Percentiles rank a stretch among this genome's conserved stretches.
These are phyloP conservation scores for Seriola rivoliana DNA, from an alignment of 2,113 vertebrate genomes.

Conservation along the genomic window DNA sequence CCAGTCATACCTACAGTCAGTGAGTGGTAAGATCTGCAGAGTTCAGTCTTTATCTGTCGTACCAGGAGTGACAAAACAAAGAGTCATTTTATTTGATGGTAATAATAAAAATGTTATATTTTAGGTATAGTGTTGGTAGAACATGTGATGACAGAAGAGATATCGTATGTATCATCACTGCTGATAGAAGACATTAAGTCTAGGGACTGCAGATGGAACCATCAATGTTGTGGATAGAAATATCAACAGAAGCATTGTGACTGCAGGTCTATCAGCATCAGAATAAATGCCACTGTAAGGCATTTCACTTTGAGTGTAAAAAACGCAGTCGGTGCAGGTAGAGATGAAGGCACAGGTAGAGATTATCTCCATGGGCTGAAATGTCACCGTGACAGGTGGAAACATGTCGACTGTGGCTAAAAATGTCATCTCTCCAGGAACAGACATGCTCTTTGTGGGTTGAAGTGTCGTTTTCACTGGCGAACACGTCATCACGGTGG, in stretches of 20 bases:
- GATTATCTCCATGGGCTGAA: slow-evolving; percentile 9
- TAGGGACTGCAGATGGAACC: background rate
- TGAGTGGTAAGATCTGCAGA: too few species aligned
- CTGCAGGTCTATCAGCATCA: background rate
- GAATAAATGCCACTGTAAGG: background rate
- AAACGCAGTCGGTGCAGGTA: background rate
- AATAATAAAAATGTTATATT: too few species aligned
- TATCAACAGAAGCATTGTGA: background rate
- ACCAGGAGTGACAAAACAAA: too few species aligned
- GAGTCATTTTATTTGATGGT: too few species aligned
- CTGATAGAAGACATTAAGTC: background rate
- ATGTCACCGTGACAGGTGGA: slow-evolving; percentile 10
- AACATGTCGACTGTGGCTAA: slow-evolving; percentile 8
- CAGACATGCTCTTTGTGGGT: background rate
- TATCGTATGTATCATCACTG: background rate
- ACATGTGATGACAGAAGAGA: background rate
- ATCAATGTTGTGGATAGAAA: background rate
- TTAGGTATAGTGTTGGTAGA: background rate
- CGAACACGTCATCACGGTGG: background rate
- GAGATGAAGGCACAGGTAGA: background rate
- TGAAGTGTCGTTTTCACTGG: background rate
- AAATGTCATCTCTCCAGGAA: slow-evolving; percentile 7
- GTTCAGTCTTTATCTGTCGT: too few species aligned
- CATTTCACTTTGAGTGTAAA: slow-evolving; percentile 13
- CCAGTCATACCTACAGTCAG: too few species aligned